A percentile compares a stretch with the other conserved stretches of the same genome.
These are phyloP conservation scores for Apomyelois bistriatella DNA, from an alignment of 2,888 invertebrate species.

Conservation along the genomic window DNA sequence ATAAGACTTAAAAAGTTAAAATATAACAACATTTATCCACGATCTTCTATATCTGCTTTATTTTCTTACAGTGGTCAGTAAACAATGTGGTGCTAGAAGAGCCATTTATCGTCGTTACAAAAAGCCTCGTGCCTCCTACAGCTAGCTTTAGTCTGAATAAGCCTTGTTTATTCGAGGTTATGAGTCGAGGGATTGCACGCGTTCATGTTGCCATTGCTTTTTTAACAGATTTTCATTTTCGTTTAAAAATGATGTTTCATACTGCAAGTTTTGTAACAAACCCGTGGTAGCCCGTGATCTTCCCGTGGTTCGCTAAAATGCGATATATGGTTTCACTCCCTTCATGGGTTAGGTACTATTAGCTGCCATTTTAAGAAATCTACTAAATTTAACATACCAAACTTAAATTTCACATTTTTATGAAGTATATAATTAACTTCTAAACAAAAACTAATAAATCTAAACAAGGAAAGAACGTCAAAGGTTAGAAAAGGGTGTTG, in stretches of 20 bases:
- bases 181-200: constrained; percentile 2
- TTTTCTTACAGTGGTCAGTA: constrained; percentile 41
- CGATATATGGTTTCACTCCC: no score
- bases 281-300: no score
- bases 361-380: no score
- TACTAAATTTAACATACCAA: no score
- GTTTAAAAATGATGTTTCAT: not conserved
- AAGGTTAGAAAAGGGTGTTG: constrained; percentile 39
- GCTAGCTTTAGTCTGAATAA: constrained; percentile 1
- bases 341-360: no score
- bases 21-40: no score
- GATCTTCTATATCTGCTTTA: not conserved
- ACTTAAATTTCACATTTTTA: no score
- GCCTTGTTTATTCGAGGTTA: constrained; percentile 1
- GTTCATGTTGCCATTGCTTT: not conserved
- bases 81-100: constrained; percentile 56
- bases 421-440: no score
- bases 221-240: not conserved
- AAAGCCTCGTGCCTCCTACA: constrained; percentile 42
- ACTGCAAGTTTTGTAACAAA: no score
- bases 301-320: no score
- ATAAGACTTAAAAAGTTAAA: no score
- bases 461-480: constrained; percentile 11
- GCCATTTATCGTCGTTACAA: constrained; percentile 57
- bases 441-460: not conserved